These are phyloP conservation scores for Echiichthys vipera DNA, from an alignment of 2,797 vertebrate species.

Conservation along the genomic window DNA sequence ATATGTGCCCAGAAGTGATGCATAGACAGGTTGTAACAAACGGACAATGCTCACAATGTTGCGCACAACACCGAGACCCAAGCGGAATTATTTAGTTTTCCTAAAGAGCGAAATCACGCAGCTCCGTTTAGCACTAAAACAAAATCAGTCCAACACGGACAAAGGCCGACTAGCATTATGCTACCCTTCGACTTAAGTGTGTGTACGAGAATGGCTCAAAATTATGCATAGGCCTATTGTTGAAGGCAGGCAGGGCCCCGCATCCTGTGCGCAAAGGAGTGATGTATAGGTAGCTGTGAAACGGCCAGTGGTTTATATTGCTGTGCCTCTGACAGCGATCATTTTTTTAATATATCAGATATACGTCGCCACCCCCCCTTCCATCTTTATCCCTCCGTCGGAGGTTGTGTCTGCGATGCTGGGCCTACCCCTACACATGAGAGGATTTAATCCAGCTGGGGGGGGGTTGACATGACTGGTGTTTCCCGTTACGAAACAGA, in stretches of 20 bases:
- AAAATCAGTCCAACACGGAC: constrained; percentile 50
- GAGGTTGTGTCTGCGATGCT: constrained; percentile 45
- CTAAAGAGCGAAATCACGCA: constrained; percentile 23
- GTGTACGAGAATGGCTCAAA: constrained; percentile 53
- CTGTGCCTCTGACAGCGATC: constrained; percentile 36
- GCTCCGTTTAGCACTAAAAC: constrained; percentile 19
- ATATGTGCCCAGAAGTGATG: constrained; percentile 54
- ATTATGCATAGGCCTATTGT: constrained; percentile 73
- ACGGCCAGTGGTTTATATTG: constrained; percentile 28
- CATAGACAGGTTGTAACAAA: constrained; percentile 34
- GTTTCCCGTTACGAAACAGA: constrained; percentile 76
- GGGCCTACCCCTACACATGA: constrained; percentile 59
- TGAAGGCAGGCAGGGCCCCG: constrained; percentile 72
- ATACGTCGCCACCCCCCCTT: constrained; percentile 13
- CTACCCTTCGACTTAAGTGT: constrained; percentile 61
- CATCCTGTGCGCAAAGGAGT: constrained; percentile 64
- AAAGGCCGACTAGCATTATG: constrained; percentile 78
- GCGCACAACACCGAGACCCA: constrained; percentile 58
- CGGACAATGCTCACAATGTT: constrained; percentile 36
- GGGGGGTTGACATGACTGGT: constrained; percentile 57
- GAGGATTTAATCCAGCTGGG: constrained; percentile 66
- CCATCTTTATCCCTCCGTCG: constrained; percentile 38
- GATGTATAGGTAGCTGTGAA: constrained; percentile 53
- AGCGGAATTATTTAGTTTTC: background rate
- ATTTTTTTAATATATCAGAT: constrained; percentile 57